A percentile compares a stretch with the other conserved stretches of the same genome.
Evolutionary conservation across 2,113 vertebrate genomes (phyloP).

Genomic region (Nesoenas mayeri): DNA sequence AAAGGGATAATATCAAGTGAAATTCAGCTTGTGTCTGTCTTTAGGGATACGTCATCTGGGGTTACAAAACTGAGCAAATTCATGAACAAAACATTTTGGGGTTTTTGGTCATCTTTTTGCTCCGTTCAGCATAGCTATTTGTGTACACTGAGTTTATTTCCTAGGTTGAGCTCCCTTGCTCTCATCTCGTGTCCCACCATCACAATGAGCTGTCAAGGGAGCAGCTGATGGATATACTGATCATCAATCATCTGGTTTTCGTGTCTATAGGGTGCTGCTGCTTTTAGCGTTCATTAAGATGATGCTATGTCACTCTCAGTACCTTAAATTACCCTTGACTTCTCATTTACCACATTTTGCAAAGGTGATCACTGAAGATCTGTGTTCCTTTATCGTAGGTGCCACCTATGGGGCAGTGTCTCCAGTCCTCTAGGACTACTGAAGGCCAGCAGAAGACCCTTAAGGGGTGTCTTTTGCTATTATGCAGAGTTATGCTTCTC

Average conservation of each 20-base stretch:
- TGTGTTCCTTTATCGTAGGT: neutral
- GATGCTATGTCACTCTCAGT: neutral
- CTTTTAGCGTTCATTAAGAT: neutral
- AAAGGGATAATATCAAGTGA: neutral
- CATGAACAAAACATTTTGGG: neutral
- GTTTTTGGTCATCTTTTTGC: neutral
- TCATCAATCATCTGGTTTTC: neutral
- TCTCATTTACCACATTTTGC: neutral
- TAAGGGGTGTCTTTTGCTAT: neutral
- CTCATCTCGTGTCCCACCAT: neutral
- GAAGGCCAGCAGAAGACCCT: neutral
- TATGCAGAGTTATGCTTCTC: neutral
- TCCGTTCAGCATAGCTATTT: neutral
- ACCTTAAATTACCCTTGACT: neutral
- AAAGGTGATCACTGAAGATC: neutral
- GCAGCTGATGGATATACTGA: neutral
- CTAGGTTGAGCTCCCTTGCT: neutral
- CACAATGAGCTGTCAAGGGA: neutral
- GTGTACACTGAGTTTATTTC: neutral
- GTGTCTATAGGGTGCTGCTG: neutral
- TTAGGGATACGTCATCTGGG: neutral
- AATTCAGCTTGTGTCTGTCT: neutral
- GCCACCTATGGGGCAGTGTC: neutral
- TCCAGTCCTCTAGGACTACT: neutral
- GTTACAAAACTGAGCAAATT: neutral